Conservation (phyloP, 2,888 invertebrate species). For the Iselma pallidipennis region DNA sequence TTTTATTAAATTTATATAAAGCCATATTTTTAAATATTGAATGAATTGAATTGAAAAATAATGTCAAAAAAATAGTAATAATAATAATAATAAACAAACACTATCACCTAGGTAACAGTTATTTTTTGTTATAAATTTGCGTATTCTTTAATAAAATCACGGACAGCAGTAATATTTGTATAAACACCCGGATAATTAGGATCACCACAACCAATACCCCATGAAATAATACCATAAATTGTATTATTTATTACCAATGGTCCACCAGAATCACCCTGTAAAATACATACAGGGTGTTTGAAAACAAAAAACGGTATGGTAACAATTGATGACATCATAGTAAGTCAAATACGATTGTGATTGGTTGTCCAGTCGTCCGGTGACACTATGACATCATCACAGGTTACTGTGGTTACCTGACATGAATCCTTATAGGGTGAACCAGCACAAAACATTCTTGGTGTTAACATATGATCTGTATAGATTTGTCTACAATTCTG, state of each 20-base stretch:
- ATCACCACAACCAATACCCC: conserved; percentile 13
- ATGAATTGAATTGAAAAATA: too few relatives aligned
- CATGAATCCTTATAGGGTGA: conserved; percentile 11
- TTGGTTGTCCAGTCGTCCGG: too few relatives aligned
- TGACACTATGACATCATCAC: too few relatives aligned
- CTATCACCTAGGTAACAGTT: background rate
- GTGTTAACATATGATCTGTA: background rate
- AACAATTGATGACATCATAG: too few relatives aligned
- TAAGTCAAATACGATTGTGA: too few relatives aligned
- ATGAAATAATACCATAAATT: conserved; percentile 16
- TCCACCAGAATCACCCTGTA: conserved; percentile 18
- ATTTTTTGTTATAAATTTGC: background rate
- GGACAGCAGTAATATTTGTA: conserved; percentile 41
- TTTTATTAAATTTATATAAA: background rate
- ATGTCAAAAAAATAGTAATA: background rate
- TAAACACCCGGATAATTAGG: conserved; percentile 16
- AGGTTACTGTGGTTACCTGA: too few relatives aligned
- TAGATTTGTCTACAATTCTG: conserved; percentile 5
- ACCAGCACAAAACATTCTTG: conserved; percentile 18
- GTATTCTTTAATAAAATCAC: conserved; percentile 10
- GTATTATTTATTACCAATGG: conserved; percentile 8
- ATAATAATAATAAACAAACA: background rate
- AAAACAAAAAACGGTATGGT: too few relatives aligned
- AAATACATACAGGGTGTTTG: too few relatives aligned
- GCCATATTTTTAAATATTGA: background rate